These are phyloP conservation scores for Dermatemys mawii DNA, from an alignment of 2,113 vertebrate species.

Conservation along the genomic window DNA sequence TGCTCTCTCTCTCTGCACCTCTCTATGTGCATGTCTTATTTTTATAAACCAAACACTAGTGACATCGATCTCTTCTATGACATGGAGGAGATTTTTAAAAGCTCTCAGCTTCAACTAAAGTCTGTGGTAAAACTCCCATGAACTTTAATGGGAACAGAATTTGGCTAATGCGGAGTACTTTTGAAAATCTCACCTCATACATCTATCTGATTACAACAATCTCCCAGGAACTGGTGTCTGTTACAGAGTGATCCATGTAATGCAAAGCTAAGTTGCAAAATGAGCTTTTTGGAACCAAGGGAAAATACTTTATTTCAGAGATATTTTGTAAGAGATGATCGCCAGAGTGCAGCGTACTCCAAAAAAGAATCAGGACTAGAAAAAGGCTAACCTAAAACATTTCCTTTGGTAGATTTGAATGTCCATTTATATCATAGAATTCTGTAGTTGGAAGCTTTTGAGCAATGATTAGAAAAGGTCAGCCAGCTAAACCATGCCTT, in stretches of 20 bases:
- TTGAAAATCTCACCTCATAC: conserved; percentile 61
- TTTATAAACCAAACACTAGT: background rate
- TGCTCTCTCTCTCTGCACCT: background rate
- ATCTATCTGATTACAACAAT: conserved; percentile 41
- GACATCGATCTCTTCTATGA: background rate
- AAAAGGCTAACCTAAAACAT: conserved; percentile 12
- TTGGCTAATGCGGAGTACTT: conserved; percentile 45
- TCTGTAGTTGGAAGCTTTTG: conserved; percentile 30
- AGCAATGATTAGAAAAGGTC: conserved; percentile 29
- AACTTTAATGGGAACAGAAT: conserved; percentile 38
- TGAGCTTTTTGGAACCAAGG: conserved; percentile 9
- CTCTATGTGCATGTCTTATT: background rate
- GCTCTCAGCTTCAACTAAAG: conserved; percentile 48
- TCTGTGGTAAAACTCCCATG: conserved; percentile 11
- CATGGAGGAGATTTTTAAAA: background rate
- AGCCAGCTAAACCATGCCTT: background rate
- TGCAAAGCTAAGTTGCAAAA: conserved; percentile 9
- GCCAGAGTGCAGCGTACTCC: background rate
- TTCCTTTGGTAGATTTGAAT: conserved; percentile 16
- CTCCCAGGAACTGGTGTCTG: conserved; percentile 43
- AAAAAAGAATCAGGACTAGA: conserved; percentile 31
- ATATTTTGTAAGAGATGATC: conserved; percentile 18
- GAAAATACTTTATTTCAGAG: background rate
- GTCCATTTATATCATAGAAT: conserved; percentile 28
- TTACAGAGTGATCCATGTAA: conserved; percentile 48